A percentile compares a stretch with the other conserved stretches of the same genome.
phyloP scores from a whole-genome alignment of 2,113 vertebrate species.

The Prionailurus bengalensis region DNA sequence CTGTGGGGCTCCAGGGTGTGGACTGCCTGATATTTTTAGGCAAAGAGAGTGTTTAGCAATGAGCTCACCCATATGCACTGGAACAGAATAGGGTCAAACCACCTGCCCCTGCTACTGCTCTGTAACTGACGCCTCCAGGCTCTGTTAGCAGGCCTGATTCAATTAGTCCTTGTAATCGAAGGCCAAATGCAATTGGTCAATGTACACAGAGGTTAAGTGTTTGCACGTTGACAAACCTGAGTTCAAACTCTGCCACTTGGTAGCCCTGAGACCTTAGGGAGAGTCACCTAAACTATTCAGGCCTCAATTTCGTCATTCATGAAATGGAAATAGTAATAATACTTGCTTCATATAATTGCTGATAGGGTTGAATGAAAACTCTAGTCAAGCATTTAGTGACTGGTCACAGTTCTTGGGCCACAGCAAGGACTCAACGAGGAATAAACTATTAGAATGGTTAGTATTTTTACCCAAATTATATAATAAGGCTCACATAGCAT shows the following conservation, averaged over 20 bases:
- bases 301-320: neutral
- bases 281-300: neutral
- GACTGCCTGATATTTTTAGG: conserved; percentile 69
- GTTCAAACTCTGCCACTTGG: conserved; percentile 26
- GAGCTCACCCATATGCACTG: conserved; percentile 46
- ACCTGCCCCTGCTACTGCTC: conserved; percentile 15
- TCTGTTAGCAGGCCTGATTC: neutral
- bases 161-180: conserved; percentile 18
- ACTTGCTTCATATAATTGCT: neutral
- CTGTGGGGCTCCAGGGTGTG: conserved; percentile 22
- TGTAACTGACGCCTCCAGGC: neutral
- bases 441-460: neutral
- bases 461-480: neutral
- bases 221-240: neutral
- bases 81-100: conserved; percentile 46
- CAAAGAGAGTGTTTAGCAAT: conserved; percentile 47
- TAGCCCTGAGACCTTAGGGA: neutral
- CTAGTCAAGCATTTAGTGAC: neutral
- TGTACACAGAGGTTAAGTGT: neutral
- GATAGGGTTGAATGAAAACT: neutral
- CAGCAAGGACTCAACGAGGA: neutral
- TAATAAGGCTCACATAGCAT: neutral
- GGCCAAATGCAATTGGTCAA: neutral
- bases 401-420: neutral
- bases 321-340: neutral